These are phyloP conservation scores for Octodon degus DNA, from an alignment of 2,113 vertebrate species.

Conservation along the genomic window DNA sequence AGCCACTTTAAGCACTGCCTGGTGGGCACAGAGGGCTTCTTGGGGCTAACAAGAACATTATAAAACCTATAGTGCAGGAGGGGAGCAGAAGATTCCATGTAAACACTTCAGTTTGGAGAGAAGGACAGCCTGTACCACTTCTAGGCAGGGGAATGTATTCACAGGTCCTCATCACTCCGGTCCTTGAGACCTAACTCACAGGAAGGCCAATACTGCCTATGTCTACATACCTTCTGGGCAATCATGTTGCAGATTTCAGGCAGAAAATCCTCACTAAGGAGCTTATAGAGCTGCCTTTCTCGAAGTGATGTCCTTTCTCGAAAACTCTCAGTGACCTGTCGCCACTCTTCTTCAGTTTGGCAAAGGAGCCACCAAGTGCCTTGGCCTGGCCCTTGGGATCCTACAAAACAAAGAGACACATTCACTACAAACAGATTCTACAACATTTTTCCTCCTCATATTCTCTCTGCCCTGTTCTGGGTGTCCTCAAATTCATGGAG, in stretches of 20 bases:
- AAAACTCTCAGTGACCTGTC: conserved; percentile 94
- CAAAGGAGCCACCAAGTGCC: conserved; percentile 97
- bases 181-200: not conserved
- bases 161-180: not conserved
- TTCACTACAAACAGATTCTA: conserved; percentile 55
- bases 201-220: not conserved
- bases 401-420: conserved; percentile 77
- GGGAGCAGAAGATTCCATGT: not conserved
- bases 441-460: conserved; percentile 40
- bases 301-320: conserved; percentile 94
- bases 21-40: not conserved
- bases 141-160: not conserved
- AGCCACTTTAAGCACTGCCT: not conserved
- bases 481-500: not conserved
- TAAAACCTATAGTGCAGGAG: not conserved
- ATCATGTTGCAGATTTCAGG: conserved; percentile 99
- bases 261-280: conserved; percentile 98
- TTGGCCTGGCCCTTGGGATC: conserved; percentile 87
- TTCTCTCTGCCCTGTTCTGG: not conserved
- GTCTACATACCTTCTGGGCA: conserved; percentile 92
- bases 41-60: not conserved
- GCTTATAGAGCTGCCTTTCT: conserved; percentile 96
- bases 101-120: not conserved
- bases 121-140: not conserved
- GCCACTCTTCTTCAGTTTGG: conserved; percentile 97